phyloP scores from a whole-genome alignment of 2,113 vertebrate species.

The Orycteropus afer region DNA sequence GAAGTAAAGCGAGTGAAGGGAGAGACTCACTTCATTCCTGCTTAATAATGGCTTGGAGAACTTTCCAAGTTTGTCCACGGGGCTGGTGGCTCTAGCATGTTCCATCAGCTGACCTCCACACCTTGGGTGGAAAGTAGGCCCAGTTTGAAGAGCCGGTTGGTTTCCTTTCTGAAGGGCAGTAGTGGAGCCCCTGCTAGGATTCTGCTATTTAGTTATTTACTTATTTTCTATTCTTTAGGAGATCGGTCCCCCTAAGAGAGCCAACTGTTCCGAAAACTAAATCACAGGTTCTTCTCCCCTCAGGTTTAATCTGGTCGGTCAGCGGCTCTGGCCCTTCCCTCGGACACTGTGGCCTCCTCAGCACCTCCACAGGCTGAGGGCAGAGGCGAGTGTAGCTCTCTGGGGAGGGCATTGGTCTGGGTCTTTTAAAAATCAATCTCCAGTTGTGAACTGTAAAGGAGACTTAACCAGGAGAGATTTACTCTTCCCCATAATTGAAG shows the following conservation, averaged over 20 bases:
- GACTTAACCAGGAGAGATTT: not conserved
- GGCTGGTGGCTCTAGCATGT: constrained; percentile 3
- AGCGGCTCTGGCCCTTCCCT: constrained; percentile 35
- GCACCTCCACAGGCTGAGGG: too few species aligned
- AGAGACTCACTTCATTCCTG: not conserved
- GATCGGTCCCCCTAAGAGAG: constrained; percentile 37
- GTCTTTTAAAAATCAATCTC: constrained; percentile 62
- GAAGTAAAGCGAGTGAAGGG: not conserved
- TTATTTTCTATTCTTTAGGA: not conserved
- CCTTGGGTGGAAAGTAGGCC: not conserved
- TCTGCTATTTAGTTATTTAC: not conserved
- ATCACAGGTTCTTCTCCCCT: constrained; percentile 71
- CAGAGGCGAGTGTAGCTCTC: constrained; percentile 9
- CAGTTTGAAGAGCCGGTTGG: not conserved
- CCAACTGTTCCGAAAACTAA: constrained; percentile 69
- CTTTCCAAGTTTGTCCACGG: constrained; percentile 19
- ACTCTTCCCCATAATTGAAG: not conserved
- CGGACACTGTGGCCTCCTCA: too few species aligned
- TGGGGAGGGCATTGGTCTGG: constrained; percentile 20
- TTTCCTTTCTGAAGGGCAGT: not conserved
- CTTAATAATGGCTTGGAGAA: constrained; percentile 29
- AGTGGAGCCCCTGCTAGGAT: not conserved
- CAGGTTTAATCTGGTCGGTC: constrained; percentile 71
- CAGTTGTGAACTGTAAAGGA: constrained; percentile 30
- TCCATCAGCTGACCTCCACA: not conserved